These are phyloP conservation scores for Pheosia gnoma DNA, from an alignment of 2,888 invertebrate species.

Conservation along the genomic window DNA sequence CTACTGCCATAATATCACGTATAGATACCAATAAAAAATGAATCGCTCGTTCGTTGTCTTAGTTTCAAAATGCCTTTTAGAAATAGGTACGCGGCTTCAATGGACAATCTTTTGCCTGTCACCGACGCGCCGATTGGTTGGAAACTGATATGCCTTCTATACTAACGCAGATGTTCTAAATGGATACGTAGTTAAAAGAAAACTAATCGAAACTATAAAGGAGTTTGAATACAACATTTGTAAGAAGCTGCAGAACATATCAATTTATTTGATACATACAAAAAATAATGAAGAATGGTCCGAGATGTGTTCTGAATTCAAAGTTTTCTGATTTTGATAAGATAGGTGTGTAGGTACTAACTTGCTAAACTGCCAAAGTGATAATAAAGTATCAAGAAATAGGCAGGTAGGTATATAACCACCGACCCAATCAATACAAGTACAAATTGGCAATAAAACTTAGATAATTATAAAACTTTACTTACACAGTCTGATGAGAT, in stretches of 20 bases:
- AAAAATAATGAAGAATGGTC: too few species aligned
- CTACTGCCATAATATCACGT: too few species aligned
- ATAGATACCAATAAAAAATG: too few species aligned
- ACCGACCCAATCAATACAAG: neutral
- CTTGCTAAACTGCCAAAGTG: too few species aligned
- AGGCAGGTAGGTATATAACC: neutral
- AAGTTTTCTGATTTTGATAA: neutral
- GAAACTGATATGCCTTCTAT: neutral
- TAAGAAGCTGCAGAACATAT: too few species aligned
- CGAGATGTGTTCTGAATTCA: neutral
- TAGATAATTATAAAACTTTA: slow-evolving; percentile 13
- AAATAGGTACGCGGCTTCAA: neutral
- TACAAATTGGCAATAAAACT: slow-evolving; percentile 5
- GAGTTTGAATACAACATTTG: too few species aligned
- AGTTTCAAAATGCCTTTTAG: neutral
- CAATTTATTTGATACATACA: too few species aligned
- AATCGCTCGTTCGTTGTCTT: too few species aligned
- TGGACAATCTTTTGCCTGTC: neutral
- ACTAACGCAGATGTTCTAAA: neutral
- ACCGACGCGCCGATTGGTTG: neutral
- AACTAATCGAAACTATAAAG: too few species aligned
- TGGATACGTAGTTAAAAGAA: too few species aligned
- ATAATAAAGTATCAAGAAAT: too few species aligned
- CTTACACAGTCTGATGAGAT: slow-evolving; percentile 31
- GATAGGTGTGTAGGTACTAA: too few species aligned